phyloP scores from a whole-genome alignment of 2,797 vertebrate genomes.

The Phoeniculus purpureus region DNA sequence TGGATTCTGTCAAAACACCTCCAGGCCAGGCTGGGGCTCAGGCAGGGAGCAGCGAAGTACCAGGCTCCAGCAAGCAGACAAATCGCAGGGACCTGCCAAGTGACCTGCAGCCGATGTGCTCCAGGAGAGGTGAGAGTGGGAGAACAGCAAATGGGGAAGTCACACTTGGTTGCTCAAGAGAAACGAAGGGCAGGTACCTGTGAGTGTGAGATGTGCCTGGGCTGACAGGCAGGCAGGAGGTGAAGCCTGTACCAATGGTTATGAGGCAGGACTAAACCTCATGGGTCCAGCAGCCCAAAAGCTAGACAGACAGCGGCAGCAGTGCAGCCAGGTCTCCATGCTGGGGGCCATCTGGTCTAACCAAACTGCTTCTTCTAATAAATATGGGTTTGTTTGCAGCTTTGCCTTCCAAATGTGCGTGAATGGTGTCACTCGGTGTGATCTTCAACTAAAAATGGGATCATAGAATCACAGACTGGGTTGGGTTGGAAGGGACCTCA shows the following conservation, averaged over 20 bases:
- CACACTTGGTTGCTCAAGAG: neutral
- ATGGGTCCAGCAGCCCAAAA: neutral
- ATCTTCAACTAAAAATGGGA: neutral
- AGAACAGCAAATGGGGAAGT: neutral
- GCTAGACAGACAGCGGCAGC: neutral
- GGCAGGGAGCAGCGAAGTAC: neutral
- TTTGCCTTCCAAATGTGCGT: neutral
- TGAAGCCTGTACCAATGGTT: neutral
- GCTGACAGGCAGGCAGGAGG: neutral
- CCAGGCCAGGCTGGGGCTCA: neutral
- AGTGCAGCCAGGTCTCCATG: neutral
- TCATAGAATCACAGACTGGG: no score
- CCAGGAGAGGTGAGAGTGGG: neutral
- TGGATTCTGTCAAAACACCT: slow-evolving; percentile 9
- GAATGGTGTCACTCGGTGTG: neutral
- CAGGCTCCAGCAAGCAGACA: neutral
- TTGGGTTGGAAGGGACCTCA: no score
- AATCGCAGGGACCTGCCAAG: neutral
- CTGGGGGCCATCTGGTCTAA: neutral
- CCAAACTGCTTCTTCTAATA: neutral
- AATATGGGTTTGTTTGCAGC: neutral
- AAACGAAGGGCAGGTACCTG: neutral
- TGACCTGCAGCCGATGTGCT: neutral
- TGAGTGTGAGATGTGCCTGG: neutral
- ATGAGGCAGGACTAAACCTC: neutral